Conservation (phyloP, 2,113 vertebrate genomes). For the Physeter macrocephalus region DNA sequence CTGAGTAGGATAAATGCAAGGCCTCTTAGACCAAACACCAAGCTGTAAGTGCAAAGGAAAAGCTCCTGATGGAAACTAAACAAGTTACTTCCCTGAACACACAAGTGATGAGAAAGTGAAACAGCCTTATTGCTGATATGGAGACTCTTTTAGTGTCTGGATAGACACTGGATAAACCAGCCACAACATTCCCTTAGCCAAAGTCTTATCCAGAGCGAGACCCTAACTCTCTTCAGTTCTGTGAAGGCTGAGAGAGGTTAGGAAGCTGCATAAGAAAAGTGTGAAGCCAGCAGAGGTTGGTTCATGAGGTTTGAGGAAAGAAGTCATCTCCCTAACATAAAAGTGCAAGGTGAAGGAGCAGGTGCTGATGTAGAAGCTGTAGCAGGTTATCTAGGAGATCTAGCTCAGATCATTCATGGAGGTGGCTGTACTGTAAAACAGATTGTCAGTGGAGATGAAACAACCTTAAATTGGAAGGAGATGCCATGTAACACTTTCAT, state of each 20-base stretch:
- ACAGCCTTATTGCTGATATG: neutral
- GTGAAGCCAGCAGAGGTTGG: rapidly evolving
- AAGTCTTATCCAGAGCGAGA: neutral
- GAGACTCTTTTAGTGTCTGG: neutral
- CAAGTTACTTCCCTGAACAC: neutral
- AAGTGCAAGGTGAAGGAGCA: neutral
- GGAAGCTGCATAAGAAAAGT: neutral
- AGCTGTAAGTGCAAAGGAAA: neutral
- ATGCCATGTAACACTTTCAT: neutral
- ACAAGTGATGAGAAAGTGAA: neutral
- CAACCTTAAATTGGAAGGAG: neutral
- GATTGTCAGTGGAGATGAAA: neutral
- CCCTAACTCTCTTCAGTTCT: rapidly evolving
- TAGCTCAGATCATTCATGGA: neutral
- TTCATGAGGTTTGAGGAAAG: neutral
- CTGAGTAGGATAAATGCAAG: neutral
- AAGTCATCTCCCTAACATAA: neutral
- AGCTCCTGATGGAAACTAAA: neutral
- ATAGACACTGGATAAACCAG: neutral
- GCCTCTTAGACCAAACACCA: neutral
- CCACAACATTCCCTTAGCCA: too few species aligned
- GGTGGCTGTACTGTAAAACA: neutral
- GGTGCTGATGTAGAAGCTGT: too few species aligned
- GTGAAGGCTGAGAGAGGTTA: neutral
- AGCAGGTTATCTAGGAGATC: neutral